Base-by-base conservation (phyloP, 1,140 invertebrate genomes). In the Drosophila sp. region DNA sequence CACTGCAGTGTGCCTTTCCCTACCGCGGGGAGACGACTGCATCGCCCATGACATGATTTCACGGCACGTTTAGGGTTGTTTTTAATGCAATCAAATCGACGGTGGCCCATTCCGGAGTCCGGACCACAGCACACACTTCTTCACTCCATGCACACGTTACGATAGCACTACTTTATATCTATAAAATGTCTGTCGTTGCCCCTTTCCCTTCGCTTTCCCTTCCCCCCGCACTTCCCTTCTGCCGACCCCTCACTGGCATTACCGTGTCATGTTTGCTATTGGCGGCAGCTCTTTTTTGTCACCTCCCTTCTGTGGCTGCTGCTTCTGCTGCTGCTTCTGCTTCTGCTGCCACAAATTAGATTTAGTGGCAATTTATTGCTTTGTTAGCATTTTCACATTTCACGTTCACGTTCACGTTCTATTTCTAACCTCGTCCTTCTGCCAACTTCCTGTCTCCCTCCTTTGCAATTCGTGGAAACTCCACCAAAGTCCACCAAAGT, bases 321-420 rank as follows among this genome's bases (percentile, higher is more conserved):
- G 25, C 18, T 64, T 53, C 38, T 25, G n/a, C 41, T 65, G 34
- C 11, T 65, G 58, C 9, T 18, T 36, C 58, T 64, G 50, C 64
- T 65, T 41, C 64, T 59, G 46, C 38, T 74, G 75, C 75, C 72
- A 78, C 72, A 78, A 78, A 78, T 78, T 75, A 78, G 75, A 78
- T 78, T 75, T 78, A 78, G 75, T 75, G 75, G 75, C 75, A 78
- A 78, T 78, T 78, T 78, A 78, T 78, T 78, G 75, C 75, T 78
- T 78, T 78, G 75, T 77, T 77, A 77, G 75, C 75, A 77, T 77
- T 74, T 74, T 71, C 65, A 76, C 70, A 70, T 69, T 46, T 36
- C 71, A 59, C 32, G 21, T 36, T 27, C 71, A 59, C 32, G 21
- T 36, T 27, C 34, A 11, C 41, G n/a, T 32, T 34, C n/a, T 29